A percentile compares a stretch with the other conserved stretches of the same genome.
Conservation (phyloP, 2,797 vertebrate genomes). For the Poeciliopsis presidionis region DNA sequence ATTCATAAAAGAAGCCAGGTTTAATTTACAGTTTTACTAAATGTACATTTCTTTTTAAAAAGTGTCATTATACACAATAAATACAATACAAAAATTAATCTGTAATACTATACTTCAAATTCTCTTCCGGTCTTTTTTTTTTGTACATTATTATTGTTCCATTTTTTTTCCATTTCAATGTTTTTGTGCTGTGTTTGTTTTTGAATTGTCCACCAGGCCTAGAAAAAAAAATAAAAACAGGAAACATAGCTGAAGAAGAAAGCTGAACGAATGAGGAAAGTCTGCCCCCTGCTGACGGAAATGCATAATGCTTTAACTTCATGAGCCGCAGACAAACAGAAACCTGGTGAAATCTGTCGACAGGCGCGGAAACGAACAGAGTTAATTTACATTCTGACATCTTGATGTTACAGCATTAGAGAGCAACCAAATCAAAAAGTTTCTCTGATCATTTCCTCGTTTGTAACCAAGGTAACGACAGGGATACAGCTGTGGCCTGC, state of each 20-base stretch:
- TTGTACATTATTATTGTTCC: constrained; percentile 87
- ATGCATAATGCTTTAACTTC: constrained; percentile 50
- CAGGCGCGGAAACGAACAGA: constrained; percentile 29
- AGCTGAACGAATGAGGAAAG: constrained; percentile 43
- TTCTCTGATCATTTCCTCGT: neutral
- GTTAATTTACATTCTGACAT: constrained; percentile 52
- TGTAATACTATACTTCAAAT: constrained; percentile 97
- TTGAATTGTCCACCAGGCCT: constrained; percentile 78
- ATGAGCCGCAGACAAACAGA: constrained; percentile 31
- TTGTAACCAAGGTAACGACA: constrained; percentile 8
- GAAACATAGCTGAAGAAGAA: constrained; percentile 35
- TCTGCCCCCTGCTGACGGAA: constrained; percentile 73
- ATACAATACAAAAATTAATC: constrained; percentile 99
- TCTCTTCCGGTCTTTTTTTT: constrained; percentile 85
- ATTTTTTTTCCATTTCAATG: constrained; percentile 77
- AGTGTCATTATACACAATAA: constrained; percentile 99
- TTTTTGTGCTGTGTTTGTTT: constrained; percentile 81
- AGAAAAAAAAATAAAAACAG: constrained; percentile 18
- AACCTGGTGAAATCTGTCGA: constrained; percentile 32
- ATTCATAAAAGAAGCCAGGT: constrained; percentile 93
- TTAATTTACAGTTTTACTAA: constrained; percentile 99
- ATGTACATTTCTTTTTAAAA: constrained; percentile 99
- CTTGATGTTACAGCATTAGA: constrained; percentile 30
- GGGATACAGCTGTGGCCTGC: constrained; percentile 5
- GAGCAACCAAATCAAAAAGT: constrained; percentile 27